Conservation (phyloP, 2,888 invertebrate species). For the Diplolepis rosae region DNA sequence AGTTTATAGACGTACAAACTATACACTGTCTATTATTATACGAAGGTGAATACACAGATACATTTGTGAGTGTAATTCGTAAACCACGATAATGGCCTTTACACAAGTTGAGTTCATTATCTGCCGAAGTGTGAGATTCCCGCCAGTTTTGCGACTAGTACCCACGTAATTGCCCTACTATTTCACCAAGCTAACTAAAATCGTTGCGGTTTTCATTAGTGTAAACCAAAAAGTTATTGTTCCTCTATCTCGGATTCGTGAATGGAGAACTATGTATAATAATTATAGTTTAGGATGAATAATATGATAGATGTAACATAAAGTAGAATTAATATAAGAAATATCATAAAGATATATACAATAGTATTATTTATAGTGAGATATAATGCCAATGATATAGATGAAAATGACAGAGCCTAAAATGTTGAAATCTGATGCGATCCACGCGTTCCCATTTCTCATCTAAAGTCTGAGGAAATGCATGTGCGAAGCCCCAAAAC, state of each 20-base stretch:
- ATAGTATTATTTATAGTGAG: too few relatives aligned
- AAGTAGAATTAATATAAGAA: too few relatives aligned
- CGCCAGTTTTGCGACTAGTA: conserved; percentile 12
- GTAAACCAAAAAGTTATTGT: not conserved
- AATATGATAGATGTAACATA: too few relatives aligned
- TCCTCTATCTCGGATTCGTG: not conserved
- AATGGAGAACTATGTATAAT: not conserved
- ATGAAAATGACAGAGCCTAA: too few relatives aligned
- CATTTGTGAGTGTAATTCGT: too few relatives aligned
- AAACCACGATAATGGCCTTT: not conserved
- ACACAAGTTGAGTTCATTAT: conserved; percentile 3
- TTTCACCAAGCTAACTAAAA: conserved; percentile 8
- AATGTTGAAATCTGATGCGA: too few relatives aligned
- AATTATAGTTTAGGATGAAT: too few relatives aligned
- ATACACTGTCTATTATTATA: too few relatives aligned
- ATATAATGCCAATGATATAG: not conserved
- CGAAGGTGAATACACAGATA: too few relatives aligned
- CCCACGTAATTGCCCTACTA: conserved; percentile 1
- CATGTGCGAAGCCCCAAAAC: not conserved
- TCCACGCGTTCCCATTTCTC: too few relatives aligned
- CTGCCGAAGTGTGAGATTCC: not conserved
- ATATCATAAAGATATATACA: too few relatives aligned
- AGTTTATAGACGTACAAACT: too few relatives aligned
- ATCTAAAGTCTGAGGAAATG: not conserved
- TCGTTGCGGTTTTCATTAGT: conserved; percentile 5